These are phyloP conservation scores for Aurelia aurita DNA, from an alignment of 30 jellyfish, hydroid and myxozoan species.

Conservation along the genomic window DNA sequence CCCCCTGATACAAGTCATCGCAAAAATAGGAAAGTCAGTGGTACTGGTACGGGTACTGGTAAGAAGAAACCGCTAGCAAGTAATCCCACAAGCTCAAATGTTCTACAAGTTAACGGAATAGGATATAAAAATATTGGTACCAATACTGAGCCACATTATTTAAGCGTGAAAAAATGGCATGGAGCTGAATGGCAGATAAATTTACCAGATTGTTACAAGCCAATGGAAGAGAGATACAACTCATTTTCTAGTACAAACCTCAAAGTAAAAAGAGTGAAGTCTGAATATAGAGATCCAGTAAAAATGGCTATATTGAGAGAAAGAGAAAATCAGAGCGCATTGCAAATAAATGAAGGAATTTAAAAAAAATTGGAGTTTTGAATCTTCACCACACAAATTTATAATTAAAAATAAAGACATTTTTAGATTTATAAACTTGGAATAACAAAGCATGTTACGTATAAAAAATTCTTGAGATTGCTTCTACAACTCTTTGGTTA, in stretches of 20 bases:
- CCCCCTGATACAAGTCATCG: not conserved
- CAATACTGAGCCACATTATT: slow-evolving; percentile 48
- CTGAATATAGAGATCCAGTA: slow-evolving; percentile 72
- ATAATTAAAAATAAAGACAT: no score
- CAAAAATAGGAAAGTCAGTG: not conserved
- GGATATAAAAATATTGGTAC: slow-evolving; percentile 32
- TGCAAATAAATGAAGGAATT: no score
- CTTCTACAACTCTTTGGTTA: no score
- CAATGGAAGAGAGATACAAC: slow-evolving; percentile 40
- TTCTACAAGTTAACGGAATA: slow-evolving; percentile 33
- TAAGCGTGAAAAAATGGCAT: slow-evolving; percentile 65
- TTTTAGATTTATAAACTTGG: no score
- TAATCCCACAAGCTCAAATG: not conserved
- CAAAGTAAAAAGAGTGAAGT: slow-evolving; percentile 47
- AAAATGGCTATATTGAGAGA: slow-evolving; percentile 4
- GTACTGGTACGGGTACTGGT: not conserved
- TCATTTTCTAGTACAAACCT: slow-evolving; percentile 49
- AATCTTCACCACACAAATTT: no score
- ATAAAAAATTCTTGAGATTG: no score
- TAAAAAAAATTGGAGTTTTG: no score
- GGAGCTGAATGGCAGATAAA: slow-evolving; percentile 75
- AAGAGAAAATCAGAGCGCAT: slow-evolving; percentile 14
- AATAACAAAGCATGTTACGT: no score
- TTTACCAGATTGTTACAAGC: slow-evolving; percentile 42
- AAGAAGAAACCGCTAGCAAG: not conserved